Percentiles rank a stretch among this genome's conserved stretches.
These are phyloP conservation scores for Ptyas mucosa DNA, from an alignment of 2,113 vertebrate genomes.

Conservation along the genomic window DNA sequence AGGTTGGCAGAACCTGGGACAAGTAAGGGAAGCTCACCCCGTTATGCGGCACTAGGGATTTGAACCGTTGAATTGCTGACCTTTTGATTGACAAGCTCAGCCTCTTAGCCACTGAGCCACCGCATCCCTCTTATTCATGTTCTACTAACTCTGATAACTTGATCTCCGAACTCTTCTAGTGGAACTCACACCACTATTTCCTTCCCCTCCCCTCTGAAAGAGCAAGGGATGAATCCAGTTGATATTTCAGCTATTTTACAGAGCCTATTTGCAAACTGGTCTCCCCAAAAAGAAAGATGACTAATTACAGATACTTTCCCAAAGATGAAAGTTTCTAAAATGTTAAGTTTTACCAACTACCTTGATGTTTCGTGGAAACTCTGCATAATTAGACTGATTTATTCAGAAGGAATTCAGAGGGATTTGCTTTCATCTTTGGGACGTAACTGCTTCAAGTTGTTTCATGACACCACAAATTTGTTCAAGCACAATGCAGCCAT, in stretches of 20 bases:
- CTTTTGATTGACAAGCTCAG: too few relatives aligned
- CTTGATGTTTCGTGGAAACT: slow-evolving; percentile 1
- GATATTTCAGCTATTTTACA: slow-evolving; percentile 16
- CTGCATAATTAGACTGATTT: neutral
- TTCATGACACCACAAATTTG: neutral
- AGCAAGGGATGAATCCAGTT: neutral
- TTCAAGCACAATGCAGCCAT: neutral
- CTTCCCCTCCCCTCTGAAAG: neutral
- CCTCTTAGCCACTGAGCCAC: too few relatives aligned
- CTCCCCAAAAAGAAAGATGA: neutral
- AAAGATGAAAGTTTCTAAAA: neutral
- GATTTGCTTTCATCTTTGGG: slow-evolving; percentile 3
- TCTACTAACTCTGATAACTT: neutral
- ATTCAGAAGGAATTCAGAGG: neutral
- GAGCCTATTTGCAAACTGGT: neutral
- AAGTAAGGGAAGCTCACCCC: too few relatives aligned
- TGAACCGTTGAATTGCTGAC: too few relatives aligned
- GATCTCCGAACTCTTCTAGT: slow-evolving; percentile 23
- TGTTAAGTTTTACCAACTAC: neutral
- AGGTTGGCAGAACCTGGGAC: too few relatives aligned
- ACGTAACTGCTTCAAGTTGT: neutral
- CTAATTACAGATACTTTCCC: neutral
- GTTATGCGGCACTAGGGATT: too few relatives aligned
- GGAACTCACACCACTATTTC: slow-evolving; percentile 22
- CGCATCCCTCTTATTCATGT: neutral